A percentile compares a stretch with the other conserved stretches of the same genome.
These are phyloP conservation scores for Emberiza fucata DNA, from an alignment of 2,113 vertebrate genomes.

Conservation along the genomic window DNA sequence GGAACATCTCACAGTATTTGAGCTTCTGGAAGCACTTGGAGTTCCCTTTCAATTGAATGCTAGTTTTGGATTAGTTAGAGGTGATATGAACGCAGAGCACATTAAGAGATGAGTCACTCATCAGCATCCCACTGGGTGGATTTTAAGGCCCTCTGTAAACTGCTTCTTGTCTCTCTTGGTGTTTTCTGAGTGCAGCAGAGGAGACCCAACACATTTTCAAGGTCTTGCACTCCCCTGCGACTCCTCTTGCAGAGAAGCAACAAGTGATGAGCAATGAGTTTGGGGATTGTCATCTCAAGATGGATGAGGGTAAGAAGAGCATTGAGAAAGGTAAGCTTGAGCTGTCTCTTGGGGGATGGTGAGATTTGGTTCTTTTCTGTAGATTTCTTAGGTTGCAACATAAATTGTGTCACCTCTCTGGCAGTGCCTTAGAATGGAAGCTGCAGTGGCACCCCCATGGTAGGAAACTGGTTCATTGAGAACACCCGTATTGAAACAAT, in stretches of 20 bases:
- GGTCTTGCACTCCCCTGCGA: background rate
- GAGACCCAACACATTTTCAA: background rate
- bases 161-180: background rate
- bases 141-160: background rate
- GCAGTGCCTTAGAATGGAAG: background rate
- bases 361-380: background rate
- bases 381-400: background rate
- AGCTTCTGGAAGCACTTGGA: background rate
- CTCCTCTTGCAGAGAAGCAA: conserved; percentile 26
- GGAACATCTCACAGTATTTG: background rate
- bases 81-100: background rate
- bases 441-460: background rate
- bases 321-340: conserved; percentile 12
- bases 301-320: conserved; percentile 30
- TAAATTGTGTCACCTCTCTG: background rate
- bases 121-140: background rate
- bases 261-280: conserved; percentile 16
- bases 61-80: background rate
- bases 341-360: background rate
- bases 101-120: background rate
- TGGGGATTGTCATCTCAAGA: conserved; percentile 36
- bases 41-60: background rate
- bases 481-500: background rate
- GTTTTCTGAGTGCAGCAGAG: background rate
- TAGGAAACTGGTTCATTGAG: background rate